These are phyloP conservation scores for Podarcis lilfordi DNA, from an alignment of 2,797 vertebrate species.

Conservation along the genomic window DNA sequence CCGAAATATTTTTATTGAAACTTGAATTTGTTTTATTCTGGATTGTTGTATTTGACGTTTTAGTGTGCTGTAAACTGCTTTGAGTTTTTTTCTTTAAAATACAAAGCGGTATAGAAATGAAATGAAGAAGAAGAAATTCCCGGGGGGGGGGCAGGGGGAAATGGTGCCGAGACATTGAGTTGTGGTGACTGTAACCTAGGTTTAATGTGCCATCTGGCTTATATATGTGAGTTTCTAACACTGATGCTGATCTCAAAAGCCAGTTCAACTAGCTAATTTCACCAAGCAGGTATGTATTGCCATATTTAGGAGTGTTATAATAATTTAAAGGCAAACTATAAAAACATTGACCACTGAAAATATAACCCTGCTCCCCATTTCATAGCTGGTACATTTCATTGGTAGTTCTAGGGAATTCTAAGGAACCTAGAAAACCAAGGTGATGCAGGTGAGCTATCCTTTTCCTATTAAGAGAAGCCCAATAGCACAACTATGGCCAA, in stretches of 20 bases:
- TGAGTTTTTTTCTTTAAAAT: too few relatives aligned
- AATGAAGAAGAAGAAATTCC: too few relatives aligned
- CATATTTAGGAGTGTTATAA: background rate
- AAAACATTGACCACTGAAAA: background rate
- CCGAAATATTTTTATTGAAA: too few relatives aligned
- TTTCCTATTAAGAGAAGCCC: background rate
- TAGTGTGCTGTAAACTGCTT: too few relatives aligned
- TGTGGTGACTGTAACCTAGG: too few relatives aligned
- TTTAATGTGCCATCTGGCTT: too few relatives aligned
- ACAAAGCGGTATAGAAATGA: too few relatives aligned
- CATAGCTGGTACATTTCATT: background rate
- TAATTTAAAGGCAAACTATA: background rate
- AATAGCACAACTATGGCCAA: background rate
- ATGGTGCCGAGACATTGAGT: too few relatives aligned
- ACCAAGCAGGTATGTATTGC: background rate
- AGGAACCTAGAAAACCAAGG: background rate
- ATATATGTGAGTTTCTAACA: too few relatives aligned
- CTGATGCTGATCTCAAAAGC: background rate
- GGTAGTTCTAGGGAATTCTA: background rate
- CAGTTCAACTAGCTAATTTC: background rate
- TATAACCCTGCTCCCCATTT: background rate
- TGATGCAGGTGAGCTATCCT: background rate
- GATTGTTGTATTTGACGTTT: too few relatives aligned
- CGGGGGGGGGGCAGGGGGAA: too few relatives aligned
- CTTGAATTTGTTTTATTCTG: too few relatives aligned